Evolutionary conservation across 2,797 vertebrate genomes (phyloP).

Genomic region (Syngnathus acus): DNA sequence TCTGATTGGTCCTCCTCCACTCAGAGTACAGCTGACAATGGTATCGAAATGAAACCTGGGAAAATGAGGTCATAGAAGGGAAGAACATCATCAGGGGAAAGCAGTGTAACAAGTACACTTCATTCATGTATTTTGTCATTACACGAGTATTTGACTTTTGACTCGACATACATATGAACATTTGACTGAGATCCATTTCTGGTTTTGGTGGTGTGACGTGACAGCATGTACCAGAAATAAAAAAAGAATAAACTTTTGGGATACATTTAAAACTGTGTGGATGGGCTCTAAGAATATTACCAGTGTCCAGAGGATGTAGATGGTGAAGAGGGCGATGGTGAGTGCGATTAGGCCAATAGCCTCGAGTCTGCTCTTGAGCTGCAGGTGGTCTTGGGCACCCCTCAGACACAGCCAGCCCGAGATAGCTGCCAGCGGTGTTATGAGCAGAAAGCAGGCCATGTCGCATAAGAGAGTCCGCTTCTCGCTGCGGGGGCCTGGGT

Average conservation of each 20-base stretch:
- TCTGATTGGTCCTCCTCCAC: conserved; percentile 97
- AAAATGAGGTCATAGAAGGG: conserved; percentile 9
- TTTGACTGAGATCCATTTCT: no score
- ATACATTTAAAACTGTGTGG: background rate
- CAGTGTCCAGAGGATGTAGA: conserved; percentile 84
- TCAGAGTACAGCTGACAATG: conserved; percentile 97
- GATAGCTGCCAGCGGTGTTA: conserved; percentile 90
- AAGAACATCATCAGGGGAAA: conserved; percentile 6
- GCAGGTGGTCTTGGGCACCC: conserved; percentile 92
- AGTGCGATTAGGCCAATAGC: conserved; percentile 78
- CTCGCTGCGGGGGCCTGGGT: conserved; percentile 91
- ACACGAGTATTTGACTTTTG: no score
- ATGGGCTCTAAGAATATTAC: conserved; percentile 56
- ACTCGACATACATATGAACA: no score
- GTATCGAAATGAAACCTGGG: conserved; percentile 93
- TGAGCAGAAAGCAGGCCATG: conserved; percentile 96
- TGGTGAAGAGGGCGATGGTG: conserved; percentile 70
- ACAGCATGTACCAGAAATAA: background rate
- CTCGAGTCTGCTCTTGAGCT: conserved; percentile 90
- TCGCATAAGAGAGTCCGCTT: conserved; percentile 95
- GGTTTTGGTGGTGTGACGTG: no score
- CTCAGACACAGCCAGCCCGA: conserved; percentile 95
- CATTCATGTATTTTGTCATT: no score
- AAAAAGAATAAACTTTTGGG: background rate
- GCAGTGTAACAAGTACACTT: background rate